A percentile compares a stretch with the other conserved stretches of the same genome.
Evolutionary conservation across 2,888 invertebrate species (phyloP).

Genomic region (Meta bourneti): DNA sequence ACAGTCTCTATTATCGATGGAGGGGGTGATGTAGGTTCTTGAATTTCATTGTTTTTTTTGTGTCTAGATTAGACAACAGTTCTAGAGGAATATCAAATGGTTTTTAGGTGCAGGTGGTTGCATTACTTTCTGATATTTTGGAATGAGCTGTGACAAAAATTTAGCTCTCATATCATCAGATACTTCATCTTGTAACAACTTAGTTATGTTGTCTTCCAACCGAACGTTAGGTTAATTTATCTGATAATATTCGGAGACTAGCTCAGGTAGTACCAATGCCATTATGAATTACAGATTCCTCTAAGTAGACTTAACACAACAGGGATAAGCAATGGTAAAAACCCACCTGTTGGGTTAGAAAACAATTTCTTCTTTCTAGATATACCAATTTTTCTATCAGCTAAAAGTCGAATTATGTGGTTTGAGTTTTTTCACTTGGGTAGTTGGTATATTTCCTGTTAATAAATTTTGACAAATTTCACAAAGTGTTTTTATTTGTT

Average conservation of each 20-base stretch:
- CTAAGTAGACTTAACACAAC: neutral
- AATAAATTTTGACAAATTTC: conserved; percentile 46
- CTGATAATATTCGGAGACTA: conserved; percentile 34
- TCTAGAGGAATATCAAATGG: neutral
- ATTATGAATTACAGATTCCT: neutral
- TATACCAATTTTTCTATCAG: conserved; percentile 12
- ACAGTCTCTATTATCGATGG: too few relatives aligned
- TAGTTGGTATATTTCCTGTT: conserved; percentile 3
- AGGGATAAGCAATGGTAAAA: neutral
- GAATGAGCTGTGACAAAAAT: conserved; percentile 28
- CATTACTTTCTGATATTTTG: conserved; percentile 25
- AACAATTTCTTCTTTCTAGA: conserved; percentile 5
- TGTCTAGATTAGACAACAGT: too few relatives aligned
- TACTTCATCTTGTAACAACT: conserved; percentile 11
- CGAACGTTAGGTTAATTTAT: conserved; percentile 29
- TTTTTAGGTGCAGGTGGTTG: conserved; percentile 10
- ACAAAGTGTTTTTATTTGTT: conserved; percentile 35
- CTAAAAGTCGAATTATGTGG: conserved; percentile 25
- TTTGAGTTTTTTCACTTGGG: neutral
- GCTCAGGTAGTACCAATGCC: neutral
- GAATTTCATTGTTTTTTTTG: too few relatives aligned
- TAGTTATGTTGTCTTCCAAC: conserved; percentile 23
- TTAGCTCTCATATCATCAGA: conserved; percentile 22
- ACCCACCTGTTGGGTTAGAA: neutral
- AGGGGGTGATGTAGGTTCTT: too few relatives aligned